A percentile compares a stretch with the other conserved stretches of the same genome.
These are phyloP conservation scores for Acleris sparsana DNA, from an alignment of 2,888 invertebrate species.

Conservation along the genomic window DNA sequence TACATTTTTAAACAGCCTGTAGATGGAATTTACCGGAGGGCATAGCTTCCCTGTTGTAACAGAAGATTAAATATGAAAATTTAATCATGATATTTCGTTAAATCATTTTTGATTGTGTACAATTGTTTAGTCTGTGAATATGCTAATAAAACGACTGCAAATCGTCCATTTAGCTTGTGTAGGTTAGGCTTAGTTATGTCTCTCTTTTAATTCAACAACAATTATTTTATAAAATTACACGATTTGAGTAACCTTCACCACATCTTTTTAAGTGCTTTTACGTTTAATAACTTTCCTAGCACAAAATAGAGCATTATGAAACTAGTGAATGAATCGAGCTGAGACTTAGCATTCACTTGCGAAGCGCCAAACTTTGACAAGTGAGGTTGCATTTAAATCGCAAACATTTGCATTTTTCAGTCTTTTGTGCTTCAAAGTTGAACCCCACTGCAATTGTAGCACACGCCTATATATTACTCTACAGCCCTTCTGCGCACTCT, in stretches of 20 bases:
- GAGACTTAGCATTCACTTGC: conserved; percentile 63
- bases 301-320: conserved; percentile 20
- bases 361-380: conserved; percentile 70
- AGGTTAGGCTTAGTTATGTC: too few species aligned
- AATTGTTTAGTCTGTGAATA: background rate
- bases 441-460: conserved; percentile 47
- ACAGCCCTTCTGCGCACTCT: background rate
- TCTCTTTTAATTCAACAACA: too few species aligned
- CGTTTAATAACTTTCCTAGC: conserved; percentile 15
- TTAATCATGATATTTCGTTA: conserved; percentile 86
- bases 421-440: conserved; percentile 55
- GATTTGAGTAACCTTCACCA: background rate
- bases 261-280: background rate
- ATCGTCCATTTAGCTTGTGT: too few species aligned
- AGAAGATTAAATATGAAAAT: conserved; percentile 92
- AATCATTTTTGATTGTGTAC: background rate
- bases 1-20: background rate
- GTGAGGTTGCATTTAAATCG: conserved; percentile 71
- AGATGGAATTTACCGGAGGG: conserved; percentile 6
- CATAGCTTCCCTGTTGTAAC: conserved; percentile 76
- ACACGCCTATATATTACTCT: conserved; percentile 11
- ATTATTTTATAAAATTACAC: background rate
- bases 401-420: conserved; percentile 68
- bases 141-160: too few species aligned
- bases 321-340: conserved; percentile 39